Percentiles rank a stretch among this genome's conserved stretches.
Evolutionary conservation across 2,113 vertebrate genomes (phyloP).

Genomic region (Lagopus muta): DNA sequence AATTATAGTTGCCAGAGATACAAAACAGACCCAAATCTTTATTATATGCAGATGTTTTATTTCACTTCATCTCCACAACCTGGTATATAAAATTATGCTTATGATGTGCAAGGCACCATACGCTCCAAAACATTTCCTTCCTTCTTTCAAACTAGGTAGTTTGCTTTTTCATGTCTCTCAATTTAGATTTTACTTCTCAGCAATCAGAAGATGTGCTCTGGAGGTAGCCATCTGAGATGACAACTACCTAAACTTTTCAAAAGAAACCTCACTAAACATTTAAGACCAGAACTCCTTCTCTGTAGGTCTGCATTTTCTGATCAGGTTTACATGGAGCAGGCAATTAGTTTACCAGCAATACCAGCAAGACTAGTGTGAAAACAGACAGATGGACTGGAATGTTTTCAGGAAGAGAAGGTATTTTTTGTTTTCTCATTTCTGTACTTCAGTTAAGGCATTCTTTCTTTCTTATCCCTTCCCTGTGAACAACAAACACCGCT

Average conservation of each 20-base stretch:
- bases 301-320: slow-evolving; percentile 5
- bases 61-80: neutral
- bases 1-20: neutral
- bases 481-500: neutral
- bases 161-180: neutral
- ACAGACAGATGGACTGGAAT: neutral
- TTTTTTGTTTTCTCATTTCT: neutral
- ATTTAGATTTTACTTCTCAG: slow-evolving; percentile 9
- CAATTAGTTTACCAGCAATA: slow-evolving; percentile 16
- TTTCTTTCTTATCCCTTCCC: neutral
- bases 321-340: neutral
- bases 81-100: neutral
- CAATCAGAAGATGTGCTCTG: neutral
- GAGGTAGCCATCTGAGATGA: neutral
- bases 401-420: neutral
- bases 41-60: slow-evolving; percentile 21
- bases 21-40: neutral
- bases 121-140: neutral
- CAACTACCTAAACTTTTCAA: slow-evolving; percentile 11
- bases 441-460: neutral
- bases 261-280: neutral
- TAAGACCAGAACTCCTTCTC: neutral
- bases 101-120: neutral
- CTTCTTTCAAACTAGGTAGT: neutral
- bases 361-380: neutral